Evolutionary conservation across 2,888 invertebrate species (phyloP), one percentile per base, ranked within the genome.

Genomic region (Pachliopta kotzebuea): DNA sequence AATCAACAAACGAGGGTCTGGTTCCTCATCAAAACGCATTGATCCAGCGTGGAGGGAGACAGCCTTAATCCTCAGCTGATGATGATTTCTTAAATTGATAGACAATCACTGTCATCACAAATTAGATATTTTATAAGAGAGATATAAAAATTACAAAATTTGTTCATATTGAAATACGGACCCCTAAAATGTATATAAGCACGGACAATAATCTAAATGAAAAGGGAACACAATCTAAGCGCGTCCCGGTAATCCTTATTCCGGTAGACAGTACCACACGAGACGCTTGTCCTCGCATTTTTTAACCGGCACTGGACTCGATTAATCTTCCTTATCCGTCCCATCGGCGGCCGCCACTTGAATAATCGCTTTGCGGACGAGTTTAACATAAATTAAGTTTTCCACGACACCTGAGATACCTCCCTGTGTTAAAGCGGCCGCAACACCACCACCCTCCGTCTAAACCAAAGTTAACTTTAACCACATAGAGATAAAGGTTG

Each of bases 381-480:
- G 84, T 91, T 90, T 90, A 88, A 90, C 90, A 90, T 90, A 90
- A 90, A 90, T 89, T 90, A 90, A 90, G 85, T 88, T 90, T 87
- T 86, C 88, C 85, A 84, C 88, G 83, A 88, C 90, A 90, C 88
- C 86, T 86, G 81, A 84, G 86, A 86, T 86, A 84, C 85, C 83
- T 76, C 86, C 84, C 81, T 80, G 85, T 77, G 78, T 82, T 84
- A 78, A 81, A 80, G 80, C 76, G 74, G 73, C 55, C 62, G 52
- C 62, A n/a, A 49, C 23, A 72, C 75, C 66, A 66, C 72, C 70
- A 55, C 60, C 66, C 66, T 52, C 54, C 17, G 45, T 2, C 4
- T 60, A 70, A 17, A 14, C 49, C 6, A 81, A 68, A 78, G 69
- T 73, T 18, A 70, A 74, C 74, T 69, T 72, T 80, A 76, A 60